Conservation (phyloP, 1,140 invertebrate genomes). For the Ips typographus region DNA sequence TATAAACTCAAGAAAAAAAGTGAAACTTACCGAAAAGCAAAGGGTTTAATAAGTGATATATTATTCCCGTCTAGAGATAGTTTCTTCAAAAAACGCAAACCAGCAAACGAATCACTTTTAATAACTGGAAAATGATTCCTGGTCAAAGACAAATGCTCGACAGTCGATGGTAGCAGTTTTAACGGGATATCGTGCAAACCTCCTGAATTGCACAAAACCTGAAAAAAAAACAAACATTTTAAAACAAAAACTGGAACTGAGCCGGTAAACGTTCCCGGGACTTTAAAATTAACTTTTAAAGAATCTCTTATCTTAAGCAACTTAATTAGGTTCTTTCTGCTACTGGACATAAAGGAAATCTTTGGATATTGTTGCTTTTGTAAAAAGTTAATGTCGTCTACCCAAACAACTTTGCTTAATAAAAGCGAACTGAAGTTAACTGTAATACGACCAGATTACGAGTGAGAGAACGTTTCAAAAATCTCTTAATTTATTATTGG, state of each 20-base stretch:
- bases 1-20: background rate
- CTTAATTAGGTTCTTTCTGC: slow-evolving; percentile 8
- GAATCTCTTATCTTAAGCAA: background rate
- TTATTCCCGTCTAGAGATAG: slow-evolving; percentile 79
- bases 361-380: slow-evolving; percentile 5
- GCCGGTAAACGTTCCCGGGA: background rate
- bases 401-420: background rate
- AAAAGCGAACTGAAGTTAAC: background rate
- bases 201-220: slow-evolving; percentile 85
- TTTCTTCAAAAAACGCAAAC: slow-evolving; percentile 68
- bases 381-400: slow-evolving; percentile 6
- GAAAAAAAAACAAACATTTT: slow-evolving; percentile 43
- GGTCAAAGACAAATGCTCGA: slow-evolving; percentile 78
- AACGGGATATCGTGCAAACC: slow-evolving; percentile 75
- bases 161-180: slow-evolving; percentile 66
- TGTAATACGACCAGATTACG: no score
- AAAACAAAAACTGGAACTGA: background rate
- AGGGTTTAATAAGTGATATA: slow-evolving; percentile 74
- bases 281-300: slow-evolving; percentile 6
- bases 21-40: slow-evolving; percentile 63
- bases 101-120: slow-evolving; percentile 75
- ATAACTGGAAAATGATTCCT: slow-evolving; percentile 78
- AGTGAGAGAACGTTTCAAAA: no score
- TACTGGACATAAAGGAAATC: background rate
- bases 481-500: no score